phyloP scores from a whole-genome alignment of 2,888 invertebrate species.

The Drosophila neotestacea region DNA sequence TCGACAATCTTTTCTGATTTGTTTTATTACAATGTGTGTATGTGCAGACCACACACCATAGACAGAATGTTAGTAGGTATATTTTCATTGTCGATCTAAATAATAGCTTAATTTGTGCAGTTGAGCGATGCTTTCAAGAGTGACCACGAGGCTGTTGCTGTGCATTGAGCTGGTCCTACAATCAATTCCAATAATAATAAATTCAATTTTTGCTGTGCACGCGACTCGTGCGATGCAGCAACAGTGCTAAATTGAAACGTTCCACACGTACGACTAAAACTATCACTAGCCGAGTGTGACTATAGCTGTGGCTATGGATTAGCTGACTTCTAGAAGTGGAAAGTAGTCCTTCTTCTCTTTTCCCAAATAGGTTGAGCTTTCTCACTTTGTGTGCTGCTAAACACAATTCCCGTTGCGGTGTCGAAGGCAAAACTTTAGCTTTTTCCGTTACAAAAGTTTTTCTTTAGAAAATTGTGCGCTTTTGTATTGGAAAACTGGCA shows the following conservation, averaged over 20 bases:
- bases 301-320: slow-evolving; percentile 75
- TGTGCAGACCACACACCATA: background rate
- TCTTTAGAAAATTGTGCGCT: slow-evolving; percentile 78
- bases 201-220: slow-evolving; percentile 74
- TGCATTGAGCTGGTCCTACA: slow-evolving; percentile 41
- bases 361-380: background rate
- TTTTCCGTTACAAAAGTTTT: slow-evolving; percentile 80
- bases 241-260: slow-evolving; percentile 74
- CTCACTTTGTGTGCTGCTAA: slow-evolving; percentile 54
- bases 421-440: slow-evolving; percentile 77
- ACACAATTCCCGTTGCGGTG: slow-evolving; percentile 79
- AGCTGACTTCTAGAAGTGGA: slow-evolving; percentile 70
- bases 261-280: slow-evolving; percentile 80
- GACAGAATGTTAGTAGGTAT: background rate
- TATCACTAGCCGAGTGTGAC: slow-evolving; percentile 78
- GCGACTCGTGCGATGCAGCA: slow-evolving; percentile 46
- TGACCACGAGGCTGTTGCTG: background rate
- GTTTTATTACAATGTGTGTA: background rate
- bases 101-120: slow-evolving; percentile 10
- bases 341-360: slow-evolving; percentile 21
- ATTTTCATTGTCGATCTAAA: background rate
- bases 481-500: slow-evolving; percentile 70
- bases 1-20: no score
- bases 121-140: background rate
- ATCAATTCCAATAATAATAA: slow-evolving; percentile 80